Evolutionary conservation across 2,113 vertebrate species (phyloP), one percentile per base, ranked within the genome.

Genomic region (Orcinus orca): DNA sequence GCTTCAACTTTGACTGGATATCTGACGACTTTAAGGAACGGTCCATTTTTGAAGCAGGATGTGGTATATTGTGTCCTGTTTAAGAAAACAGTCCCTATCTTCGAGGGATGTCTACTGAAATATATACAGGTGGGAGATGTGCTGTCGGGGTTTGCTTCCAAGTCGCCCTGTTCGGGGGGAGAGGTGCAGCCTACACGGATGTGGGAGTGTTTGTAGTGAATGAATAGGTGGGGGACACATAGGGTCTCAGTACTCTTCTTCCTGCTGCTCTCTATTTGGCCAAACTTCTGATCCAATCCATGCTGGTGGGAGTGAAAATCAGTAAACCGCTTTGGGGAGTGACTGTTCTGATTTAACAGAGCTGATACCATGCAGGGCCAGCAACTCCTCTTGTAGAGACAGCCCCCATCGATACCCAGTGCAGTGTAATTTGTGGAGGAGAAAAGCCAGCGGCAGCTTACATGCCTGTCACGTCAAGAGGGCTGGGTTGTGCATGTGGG

Each of bases 401-500:
- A 11, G 23, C 0, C 85, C 63, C 31, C 7, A 2, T 8, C 2
- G 11, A 21, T 3, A 2, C 6, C 9, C 15, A 1, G 63, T 1
- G 47, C 74, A 53, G 8, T 1, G 2, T 1, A 12, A 6, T 15
- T 13, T 23, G 41, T 50, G 85, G 20, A 6, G 15, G 9, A 53
- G 36, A 44, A 11, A 26, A 63, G n/a, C 0, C 0, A 0, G 25
- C 3, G 2, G 18, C 14, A 25, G 7, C 8, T 36, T 10, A 2
- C 68, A 8, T 0, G 25, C 6, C 18, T 14, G 6, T 47, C 18
- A 14, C 9, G 74, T 21, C 36, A 14, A 36, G 47, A 58, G 53
- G 23, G n/a, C 44, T 33, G 74, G 44, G 44, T 18, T 21, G 9
- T 12, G 74, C 1, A 18, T 3, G 44, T 0, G 15, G 73, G 25